A percentile compares a stretch with the other conserved stretches of the same genome.
Conservation (phyloP, 2,113 vertebrate genomes). For the Gadus macrocephalus region DNA sequence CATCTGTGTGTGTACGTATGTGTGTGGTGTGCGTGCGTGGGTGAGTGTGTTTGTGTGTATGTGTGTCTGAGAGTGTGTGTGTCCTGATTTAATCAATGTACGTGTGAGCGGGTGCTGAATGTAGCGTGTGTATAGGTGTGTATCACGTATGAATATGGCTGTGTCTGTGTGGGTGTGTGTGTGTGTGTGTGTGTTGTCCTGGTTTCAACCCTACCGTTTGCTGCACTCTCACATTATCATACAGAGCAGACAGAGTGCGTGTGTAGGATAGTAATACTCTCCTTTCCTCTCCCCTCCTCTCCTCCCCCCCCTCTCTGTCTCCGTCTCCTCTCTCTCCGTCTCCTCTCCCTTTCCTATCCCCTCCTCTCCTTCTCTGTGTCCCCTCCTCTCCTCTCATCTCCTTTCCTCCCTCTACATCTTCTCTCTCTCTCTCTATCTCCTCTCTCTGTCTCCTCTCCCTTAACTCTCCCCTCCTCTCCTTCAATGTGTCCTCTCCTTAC, state of each 20-base stretch:
- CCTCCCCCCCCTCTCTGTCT: not conserved
- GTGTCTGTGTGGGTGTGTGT: conserved; percentile 2
- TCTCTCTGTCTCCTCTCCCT: no score
- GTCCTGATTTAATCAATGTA: not conserved
- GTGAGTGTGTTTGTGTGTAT: conserved; percentile 15
- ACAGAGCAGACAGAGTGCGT: conserved; percentile 74
- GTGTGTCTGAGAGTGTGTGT: not conserved
- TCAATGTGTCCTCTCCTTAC: no score
- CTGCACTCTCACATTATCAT: conserved; percentile 69
- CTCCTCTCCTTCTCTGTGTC: no score
- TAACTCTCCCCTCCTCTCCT: no score
- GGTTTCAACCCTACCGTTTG: conserved; percentile 62
- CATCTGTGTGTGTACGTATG: no score
- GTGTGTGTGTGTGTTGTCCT: conserved; percentile 50
- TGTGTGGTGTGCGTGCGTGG: not conserved
- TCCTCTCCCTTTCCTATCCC: not conserved
- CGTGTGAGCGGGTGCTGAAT: not conserved
- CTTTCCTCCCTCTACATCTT: no score
- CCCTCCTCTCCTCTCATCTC: no score
- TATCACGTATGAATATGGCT: conserved; percentile 1
- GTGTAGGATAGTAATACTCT: conserved; percentile 71
- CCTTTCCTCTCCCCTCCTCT: not conserved
- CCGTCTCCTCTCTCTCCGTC: conserved; percentile 7
- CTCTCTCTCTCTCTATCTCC: no score
- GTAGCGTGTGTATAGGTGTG: not conserved